These are phyloP conservation scores for Leucoraja erinaceus DNA, from an alignment of 2,113 vertebrate species.

Conservation along the genomic window DNA sequence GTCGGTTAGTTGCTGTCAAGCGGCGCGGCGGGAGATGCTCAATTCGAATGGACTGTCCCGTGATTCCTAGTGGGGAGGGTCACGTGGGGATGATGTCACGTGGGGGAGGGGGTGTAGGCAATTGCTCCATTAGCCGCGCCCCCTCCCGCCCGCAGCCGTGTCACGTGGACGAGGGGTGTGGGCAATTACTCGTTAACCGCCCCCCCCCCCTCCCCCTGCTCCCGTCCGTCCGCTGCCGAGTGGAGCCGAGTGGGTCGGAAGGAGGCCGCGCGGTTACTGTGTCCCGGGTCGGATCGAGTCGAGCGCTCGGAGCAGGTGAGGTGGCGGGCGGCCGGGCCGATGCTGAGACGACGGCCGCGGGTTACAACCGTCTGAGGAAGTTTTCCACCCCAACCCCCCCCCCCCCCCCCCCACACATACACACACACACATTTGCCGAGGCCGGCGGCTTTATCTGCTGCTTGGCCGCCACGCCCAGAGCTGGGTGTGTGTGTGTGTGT, in stretches of 20 bases:
- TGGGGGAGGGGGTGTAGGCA: background rate
- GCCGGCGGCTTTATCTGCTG: background rate
- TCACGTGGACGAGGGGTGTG: slow-evolving; percentile 28
- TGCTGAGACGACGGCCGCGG: background rate
- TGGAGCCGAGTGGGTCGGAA: background rate
- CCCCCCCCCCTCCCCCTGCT: background rate
- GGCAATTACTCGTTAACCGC: background rate
- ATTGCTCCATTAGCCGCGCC: slow-evolving; percentile 3
- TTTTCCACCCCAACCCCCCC: too few relatives aligned
- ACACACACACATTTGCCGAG: background rate
- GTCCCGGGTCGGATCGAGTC: background rate
- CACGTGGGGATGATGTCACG: slow-evolving; percentile 24
- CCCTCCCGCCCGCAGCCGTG: too few relatives aligned
- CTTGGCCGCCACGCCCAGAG: background rate
- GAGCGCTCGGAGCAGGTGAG: background rate
- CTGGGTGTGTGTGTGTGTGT: background rate
- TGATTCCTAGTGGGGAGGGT: slow-evolving; percentile 4
- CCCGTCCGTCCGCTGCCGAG: slow-evolving; percentile 43
- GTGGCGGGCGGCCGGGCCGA: too few relatives aligned
- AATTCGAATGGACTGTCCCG: background rate
- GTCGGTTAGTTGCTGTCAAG: background rate
- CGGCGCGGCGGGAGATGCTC: slow-evolving; percentile 39
- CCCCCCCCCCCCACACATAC: too few relatives aligned
- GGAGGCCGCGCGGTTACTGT: slow-evolving; percentile 16
- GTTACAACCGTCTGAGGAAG: too few relatives aligned